Conservation (phyloP, 1,140 invertebrate species). For the Araneus ventricosus region DNA sequence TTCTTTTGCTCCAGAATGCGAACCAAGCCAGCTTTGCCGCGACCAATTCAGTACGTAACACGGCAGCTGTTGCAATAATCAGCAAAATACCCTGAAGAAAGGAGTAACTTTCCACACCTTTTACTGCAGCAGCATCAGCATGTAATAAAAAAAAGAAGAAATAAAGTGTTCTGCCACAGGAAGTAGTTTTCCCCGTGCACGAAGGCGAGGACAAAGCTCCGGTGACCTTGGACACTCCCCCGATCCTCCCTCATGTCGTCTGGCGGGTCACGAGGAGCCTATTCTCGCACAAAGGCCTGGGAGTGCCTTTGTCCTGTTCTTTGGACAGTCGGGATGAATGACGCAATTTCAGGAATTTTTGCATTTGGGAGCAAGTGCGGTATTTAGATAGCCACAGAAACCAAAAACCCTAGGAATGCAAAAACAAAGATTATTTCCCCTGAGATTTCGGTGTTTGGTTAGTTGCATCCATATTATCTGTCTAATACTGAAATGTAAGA, state of each 20-base stretch:
- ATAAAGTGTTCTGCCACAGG: not conserved
- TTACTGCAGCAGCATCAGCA: not conserved
- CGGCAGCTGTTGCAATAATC: not conserved
- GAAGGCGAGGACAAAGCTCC: slow-evolving; percentile 43
- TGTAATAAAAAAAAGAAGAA: no score
- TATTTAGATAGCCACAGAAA: no score
- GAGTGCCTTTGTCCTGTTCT: not conserved
- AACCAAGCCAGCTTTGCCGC: not conserved
- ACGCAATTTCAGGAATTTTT: not conserved
- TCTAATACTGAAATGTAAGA: no score
- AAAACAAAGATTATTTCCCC: no score
- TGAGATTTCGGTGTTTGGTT: no score
- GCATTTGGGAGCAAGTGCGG: no score
- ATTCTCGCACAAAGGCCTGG: not conserved
- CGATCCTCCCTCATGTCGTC: slow-evolving; percentile 43
- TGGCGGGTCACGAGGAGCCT: slow-evolving; percentile 25
- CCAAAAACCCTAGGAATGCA: no score
- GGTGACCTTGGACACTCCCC: slow-evolving; percentile 61
- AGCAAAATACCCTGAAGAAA: not conserved
- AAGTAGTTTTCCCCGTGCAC: not conserved
- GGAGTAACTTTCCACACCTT: not conserved
- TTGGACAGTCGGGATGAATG: not conserved
- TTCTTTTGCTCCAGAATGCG: no score
- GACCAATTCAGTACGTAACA: no score
- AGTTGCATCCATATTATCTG: no score